Conservation (phyloP, 53 echinoderm and acorn worm genomes). For the Stichopus horrens region DNA sequence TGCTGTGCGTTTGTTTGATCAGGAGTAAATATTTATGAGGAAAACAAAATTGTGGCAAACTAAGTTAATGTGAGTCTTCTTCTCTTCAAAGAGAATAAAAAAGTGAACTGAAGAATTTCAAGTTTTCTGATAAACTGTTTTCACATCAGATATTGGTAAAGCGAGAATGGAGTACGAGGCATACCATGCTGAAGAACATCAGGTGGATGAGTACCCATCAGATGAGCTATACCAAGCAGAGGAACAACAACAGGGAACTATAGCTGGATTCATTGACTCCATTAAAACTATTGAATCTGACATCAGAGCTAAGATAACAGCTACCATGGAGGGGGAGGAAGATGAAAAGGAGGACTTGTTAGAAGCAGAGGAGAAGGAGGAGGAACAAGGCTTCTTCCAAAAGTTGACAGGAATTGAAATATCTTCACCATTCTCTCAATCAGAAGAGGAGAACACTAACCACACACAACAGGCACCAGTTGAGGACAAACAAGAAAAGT, state of each 20-base stretch:
- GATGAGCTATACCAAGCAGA: neutral
- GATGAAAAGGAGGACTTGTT: neutral
- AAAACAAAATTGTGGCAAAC: too few species aligned
- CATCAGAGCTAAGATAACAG: conserved; percentile 21
- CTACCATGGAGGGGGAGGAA: conserved; percentile 7
- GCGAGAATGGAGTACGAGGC: conserved; percentile 14
- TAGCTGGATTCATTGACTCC: conserved; percentile 18
- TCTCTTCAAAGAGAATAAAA: too few species aligned
- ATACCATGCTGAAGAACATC: conserved; percentile 9
- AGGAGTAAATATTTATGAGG: too few species aligned
- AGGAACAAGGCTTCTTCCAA: conserved; percentile 24
- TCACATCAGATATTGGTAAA: neutral
- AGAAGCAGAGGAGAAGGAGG: neutral
- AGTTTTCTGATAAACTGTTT: neutral
- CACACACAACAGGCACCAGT: neutral
- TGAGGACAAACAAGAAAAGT: neutral
- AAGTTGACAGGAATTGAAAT: conserved; percentile 39
- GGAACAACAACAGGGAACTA: neutral
- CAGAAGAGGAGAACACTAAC: neutral
- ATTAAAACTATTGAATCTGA: conserved; percentile 29
- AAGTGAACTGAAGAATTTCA: neutral
- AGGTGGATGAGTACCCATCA: conserved; percentile 6
- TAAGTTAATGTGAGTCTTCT: too few species aligned
- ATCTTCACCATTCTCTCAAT: conserved; percentile 31
- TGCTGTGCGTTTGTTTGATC: too few species aligned